These are phyloP conservation scores for Lepidurus arcticus DNA, from an alignment of 1,140 invertebrate genomes.

Conservation along the genomic window DNA sequence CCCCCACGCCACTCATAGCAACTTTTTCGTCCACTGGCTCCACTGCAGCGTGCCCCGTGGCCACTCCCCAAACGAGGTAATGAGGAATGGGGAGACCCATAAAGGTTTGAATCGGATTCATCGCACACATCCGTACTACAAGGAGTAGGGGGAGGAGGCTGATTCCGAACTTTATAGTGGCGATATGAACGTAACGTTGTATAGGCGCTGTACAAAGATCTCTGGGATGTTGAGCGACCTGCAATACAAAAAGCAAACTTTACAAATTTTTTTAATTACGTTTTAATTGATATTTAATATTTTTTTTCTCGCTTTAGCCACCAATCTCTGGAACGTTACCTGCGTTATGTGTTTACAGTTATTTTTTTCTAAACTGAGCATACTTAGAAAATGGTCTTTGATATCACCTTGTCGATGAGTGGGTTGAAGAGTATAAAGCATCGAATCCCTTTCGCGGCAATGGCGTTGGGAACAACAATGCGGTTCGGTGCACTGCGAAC, in stretches of 20 bases:
- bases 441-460: conserved; percentile 18
- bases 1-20: conserved; percentile 24
- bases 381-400: too few species aligned
- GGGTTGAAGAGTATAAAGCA: conserved; percentile 44
- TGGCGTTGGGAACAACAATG: conserved; percentile 37
- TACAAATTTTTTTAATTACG: background rate
- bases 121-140: conserved; percentile 90
- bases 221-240: background rate
- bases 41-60: background rate
- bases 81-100: conserved; percentile 26
- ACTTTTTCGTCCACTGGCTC: conserved; percentile 20
- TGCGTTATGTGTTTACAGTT: too few species aligned
- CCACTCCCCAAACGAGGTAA: conserved; percentile 30
- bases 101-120: conserved; percentile 60
- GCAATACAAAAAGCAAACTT: background rate
- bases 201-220: conserved; percentile 28
- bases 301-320: too few species aligned
- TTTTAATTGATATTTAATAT: too few species aligned
- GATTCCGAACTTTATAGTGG: conserved; percentile 50
- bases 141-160: conserved; percentile 85
- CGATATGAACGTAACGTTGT: conserved; percentile 42
- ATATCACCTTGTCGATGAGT: background rate
- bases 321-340: too few species aligned
- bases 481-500: conserved; percentile 43
- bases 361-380: too few species aligned